Conservation (phyloP, 2,113 vertebrate species). For the Menidia beryllina region DNA sequence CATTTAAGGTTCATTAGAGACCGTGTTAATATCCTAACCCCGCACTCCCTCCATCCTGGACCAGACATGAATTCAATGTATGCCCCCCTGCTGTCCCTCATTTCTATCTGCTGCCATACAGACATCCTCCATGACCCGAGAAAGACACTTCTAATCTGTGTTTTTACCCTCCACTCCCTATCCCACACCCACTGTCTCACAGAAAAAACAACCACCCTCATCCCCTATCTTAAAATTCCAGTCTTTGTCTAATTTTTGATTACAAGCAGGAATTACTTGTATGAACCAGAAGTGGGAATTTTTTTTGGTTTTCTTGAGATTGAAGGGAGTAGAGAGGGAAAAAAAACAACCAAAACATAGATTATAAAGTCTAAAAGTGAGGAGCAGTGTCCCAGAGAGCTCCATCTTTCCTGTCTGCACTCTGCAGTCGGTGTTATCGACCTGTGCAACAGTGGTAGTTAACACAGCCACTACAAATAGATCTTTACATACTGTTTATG, state of each 20-base stretch:
- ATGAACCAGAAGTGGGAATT: conserved; percentile 21
- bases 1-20: conserved; percentile 56
- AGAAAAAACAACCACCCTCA: conserved; percentile 43
- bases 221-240: conserved; percentile 8
- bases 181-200: conserved; percentile 50
- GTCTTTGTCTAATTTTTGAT: conserved; percentile 22
- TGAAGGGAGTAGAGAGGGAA: background rate
- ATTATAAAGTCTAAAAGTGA: background rate
- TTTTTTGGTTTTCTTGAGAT: conserved; percentile 15
- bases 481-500: conserved; percentile 13
- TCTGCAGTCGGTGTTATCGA: conserved; percentile 18
- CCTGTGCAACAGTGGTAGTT: conserved; percentile 42
- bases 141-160: conserved; percentile 54
- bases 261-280: conserved; percentile 23
- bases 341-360: background rate
- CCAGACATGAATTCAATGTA: conserved; percentile 40
- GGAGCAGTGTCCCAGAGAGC: background rate
- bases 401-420: conserved; percentile 4
- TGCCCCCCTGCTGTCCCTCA: background rate
- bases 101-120: conserved; percentile 49
- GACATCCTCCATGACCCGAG: conserved; percentile 62
- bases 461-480: conserved; percentile 46
- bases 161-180: conserved; percentile 26
- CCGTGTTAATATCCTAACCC: conserved; percentile 54
- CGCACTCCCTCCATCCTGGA: conserved; percentile 15